Evolutionary conservation across 2,113 vertebrate species (phyloP), one percentile per base, ranked within the genome.

Genomic region (Coreoperca whiteheadi): DNA sequence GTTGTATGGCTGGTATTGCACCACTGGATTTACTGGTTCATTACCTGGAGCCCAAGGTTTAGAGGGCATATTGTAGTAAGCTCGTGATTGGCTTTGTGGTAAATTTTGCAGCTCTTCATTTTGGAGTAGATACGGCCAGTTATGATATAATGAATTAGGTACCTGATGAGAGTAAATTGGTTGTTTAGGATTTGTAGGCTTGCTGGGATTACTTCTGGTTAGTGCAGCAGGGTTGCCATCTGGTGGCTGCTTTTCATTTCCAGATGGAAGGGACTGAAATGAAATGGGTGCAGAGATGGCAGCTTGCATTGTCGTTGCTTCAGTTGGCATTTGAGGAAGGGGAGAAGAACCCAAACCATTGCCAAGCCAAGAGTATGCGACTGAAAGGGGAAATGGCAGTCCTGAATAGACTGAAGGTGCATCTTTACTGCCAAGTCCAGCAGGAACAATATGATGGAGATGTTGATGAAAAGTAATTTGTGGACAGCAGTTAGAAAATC

Each of bases 381-480:
- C 0, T 30, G 74, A 34, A 59, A 72, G 48, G 1, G 59, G 8
- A 10, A 69, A 80, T 61, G 79, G 64, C 3, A 78, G 34, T 57
- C 59, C 71, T 60, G 73, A n/a, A 54, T 82, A 63, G 0, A 82
- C 0, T 8, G 10, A 21, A 79, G 18, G 20, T 6, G 21, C 12
- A 39, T 51, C 66, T 69, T 79, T 48, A 67, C 30, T 28, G 0
- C 61, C 69, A 72, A 0, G 21, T 34, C n/a, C 61, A 71, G 43
- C 15, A 30, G 90, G 85, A 50, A 84, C 4, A 81, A 90, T 21
- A 70, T 93, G 85, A 79, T 93, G 88, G 20, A 90, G 18, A 81
- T 94, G 91, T 8, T 95, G 93, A 80, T 93, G 92, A 46, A 90
- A 91, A 32, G 90, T 4, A 30, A 93, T 82, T 82, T 93, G 87